A percentile compares a stretch with the other conserved stretches of the same genome.
Conservation (phyloP, 1,140 invertebrate genomes). For the Arctopsyche grandis region DNA sequence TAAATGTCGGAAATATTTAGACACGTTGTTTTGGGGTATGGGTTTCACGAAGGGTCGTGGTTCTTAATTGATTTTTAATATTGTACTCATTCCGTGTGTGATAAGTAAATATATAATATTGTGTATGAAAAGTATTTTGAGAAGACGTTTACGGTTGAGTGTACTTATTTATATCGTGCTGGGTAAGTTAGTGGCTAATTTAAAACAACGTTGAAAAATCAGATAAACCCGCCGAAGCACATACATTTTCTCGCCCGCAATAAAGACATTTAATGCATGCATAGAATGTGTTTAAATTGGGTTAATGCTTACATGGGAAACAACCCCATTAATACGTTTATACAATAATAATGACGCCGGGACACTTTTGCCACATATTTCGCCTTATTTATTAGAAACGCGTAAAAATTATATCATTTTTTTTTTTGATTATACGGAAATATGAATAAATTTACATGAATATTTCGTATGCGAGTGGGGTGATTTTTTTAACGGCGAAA, state of each 20-base stretch:
- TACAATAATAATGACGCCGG: not conserved
- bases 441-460: constrained; percentile 25
- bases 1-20: no score
- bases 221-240: constrained; percentile 32
- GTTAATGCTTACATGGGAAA: constrained; percentile 10
- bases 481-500: not conserved
- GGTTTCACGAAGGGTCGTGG: no score
- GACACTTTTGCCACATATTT: not conserved
- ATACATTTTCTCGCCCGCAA: constrained; percentile 48
- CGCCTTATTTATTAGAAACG: not conserved
- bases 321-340: not conserved
- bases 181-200: constrained; percentile 45
- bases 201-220: constrained; percentile 45
- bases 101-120: no score
- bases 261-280: constrained; percentile 54
- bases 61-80: no score
- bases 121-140: no score
- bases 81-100: no score
- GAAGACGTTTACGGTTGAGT: no score
- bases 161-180: constrained; percentile 38
- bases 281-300: constrained; percentile 14
- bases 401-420: constrained; percentile 8
- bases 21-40: no score
- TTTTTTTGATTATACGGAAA: not conserved
- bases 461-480: not conserved